Percentiles rank a stretch among this genome's conserved stretches.
phyloP scores from a whole-genome alignment of 2,888 invertebrate genomes.

The Tetramorium bicarinatum region DNA sequence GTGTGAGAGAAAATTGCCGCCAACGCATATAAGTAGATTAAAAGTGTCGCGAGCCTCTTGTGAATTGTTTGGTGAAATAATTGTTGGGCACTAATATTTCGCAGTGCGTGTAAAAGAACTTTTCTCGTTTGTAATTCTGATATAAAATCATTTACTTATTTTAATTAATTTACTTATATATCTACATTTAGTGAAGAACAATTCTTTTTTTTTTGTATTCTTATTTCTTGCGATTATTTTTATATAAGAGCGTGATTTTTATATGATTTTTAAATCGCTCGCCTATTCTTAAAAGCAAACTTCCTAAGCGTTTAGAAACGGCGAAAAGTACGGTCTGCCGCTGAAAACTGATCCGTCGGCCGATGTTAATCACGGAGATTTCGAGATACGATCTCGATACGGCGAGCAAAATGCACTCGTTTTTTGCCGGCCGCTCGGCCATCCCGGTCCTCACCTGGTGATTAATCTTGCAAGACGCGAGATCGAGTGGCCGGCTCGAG shows the following conservation, averaged over 20 bases:
- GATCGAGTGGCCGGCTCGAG: conserved; percentile 19
- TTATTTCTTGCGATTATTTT: not conserved
- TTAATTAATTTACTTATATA: not conserved
- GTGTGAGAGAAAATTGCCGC: not conserved
- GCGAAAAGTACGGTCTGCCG: conserved; percentile 4
- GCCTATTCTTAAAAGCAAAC: not conserved
- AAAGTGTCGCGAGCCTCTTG: not conserved
- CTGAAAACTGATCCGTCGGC: conserved; percentile 30
- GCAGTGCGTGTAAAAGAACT: not conserved
- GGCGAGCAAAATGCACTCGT: conserved; percentile 44
- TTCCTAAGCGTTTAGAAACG: not conserved
- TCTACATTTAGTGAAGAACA: not conserved
- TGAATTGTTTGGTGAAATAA: not conserved
- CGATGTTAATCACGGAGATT: conserved; percentile 50
- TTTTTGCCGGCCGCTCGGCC: conserved; percentile 43
- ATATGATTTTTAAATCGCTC: not conserved
- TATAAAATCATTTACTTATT: not conserved
- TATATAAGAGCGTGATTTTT: not conserved
- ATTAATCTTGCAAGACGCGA: conserved; percentile 56
- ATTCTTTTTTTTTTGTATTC: not conserved
- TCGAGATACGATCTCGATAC: conserved; percentile 40
- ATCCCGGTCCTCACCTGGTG: conserved; percentile 54
- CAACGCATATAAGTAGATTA: not conserved
- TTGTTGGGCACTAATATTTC: not conserved
- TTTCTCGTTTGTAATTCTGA: not conserved